A percentile compares a stretch with the other conserved stretches of the same genome.
Conservation (phyloP, 2,888 invertebrate genomes). For the Caenorhabditis panamensis region DNA sequence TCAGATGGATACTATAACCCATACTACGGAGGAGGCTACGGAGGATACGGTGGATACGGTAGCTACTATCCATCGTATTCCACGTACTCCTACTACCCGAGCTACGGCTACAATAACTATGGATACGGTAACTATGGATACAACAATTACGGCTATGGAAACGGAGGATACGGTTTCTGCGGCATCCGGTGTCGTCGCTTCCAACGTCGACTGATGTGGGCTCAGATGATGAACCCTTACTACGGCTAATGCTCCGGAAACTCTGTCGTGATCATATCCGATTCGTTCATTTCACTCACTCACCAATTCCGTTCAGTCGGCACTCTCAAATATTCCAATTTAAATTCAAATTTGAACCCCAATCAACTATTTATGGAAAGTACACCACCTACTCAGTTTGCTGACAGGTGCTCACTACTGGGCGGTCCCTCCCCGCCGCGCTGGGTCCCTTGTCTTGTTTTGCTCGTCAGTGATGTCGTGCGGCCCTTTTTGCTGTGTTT, state of each 20-base stretch:
- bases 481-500: background rate
- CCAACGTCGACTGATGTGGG: constrained; percentile 53
- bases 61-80: constrained; percentile 24
- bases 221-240: constrained; percentile 41
- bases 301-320: background rate
- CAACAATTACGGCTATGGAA: constrained; percentile 31
- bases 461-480: too few species aligned
- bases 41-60: constrained; percentile 24
- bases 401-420: background rate
- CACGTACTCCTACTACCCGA: constrained; percentile 43
- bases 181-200: constrained; percentile 49
- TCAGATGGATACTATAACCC: constrained; percentile 45
- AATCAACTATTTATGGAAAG: constrained; percentile 12
- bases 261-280: background rate
- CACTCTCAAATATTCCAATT: background rate
- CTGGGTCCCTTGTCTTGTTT: constrained; percentile 1
- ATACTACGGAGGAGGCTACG: constrained; percentile 37
- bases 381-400: background rate
- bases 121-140: constrained; percentile 37
- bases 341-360: too few species aligned
- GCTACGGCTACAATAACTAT: constrained; percentile 40
- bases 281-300: background rate
- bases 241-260: constrained; percentile 19
- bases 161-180: constrained; percentile 29
- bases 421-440: constrained; percentile 3